These are phyloP conservation scores for Stramonita haemastoma DNA, from an alignment of 2,888 invertebrate species.

Conservation along the genomic window DNA sequence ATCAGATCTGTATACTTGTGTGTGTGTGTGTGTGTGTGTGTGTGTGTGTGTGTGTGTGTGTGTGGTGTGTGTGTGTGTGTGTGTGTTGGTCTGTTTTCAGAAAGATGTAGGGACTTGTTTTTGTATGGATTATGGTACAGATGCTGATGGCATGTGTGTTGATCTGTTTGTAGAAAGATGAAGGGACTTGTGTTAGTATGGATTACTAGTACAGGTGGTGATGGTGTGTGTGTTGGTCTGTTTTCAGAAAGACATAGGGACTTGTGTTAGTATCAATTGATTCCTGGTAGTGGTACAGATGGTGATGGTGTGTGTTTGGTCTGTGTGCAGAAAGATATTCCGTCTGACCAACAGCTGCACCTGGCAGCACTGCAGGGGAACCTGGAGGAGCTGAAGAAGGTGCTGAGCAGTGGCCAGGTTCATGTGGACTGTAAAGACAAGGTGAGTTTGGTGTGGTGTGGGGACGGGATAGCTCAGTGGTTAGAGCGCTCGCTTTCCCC, in stretches of 20 bases:
- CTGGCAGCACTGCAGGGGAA: constrained; percentile 93
- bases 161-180: no score
- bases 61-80: no score
- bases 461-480: no score
- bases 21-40: no score
- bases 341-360: constrained; percentile 94
- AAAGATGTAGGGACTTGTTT: no score
- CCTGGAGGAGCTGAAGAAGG: constrained; percentile 85
- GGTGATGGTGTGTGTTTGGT: neutral
- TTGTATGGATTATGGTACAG: neutral
- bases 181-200: no score
- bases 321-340: constrained; percentile 87
- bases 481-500: no score
- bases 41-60: no score
- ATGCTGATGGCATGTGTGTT: neutral
- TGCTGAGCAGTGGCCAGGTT: constrained; percentile 94
- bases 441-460: constrained; percentile 80
- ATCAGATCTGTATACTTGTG: no score
- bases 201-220: no score
- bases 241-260: no score
- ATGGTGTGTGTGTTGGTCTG: neutral
- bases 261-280: neutral
- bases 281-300: neutral
- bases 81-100: no score
- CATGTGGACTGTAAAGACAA: constrained; percentile 96